A percentile compares a stretch with the other conserved stretches of the same genome.
phyloP scores from a whole-genome alignment of 1,140 invertebrate species.

The Venustaconcha ellipsiformis region DNA sequence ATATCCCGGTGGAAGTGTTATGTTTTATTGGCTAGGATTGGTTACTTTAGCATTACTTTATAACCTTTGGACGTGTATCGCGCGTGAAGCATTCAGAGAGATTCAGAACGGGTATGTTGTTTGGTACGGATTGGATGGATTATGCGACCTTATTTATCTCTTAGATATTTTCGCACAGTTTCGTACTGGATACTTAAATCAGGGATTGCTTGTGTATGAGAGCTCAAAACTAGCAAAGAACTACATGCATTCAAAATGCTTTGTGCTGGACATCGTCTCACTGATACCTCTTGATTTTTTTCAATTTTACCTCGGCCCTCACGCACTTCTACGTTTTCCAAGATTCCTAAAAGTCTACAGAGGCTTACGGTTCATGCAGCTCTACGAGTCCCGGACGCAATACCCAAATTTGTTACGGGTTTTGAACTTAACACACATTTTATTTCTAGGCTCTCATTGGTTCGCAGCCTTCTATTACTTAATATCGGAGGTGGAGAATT shows the following conservation, averaged over 20 bases:
- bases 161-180: conserved; percentile 91
- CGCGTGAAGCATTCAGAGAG: conserved; percentile 93
- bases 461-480: conserved; percentile 98
- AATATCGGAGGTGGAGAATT: conserved; percentile 90
- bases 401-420: conserved; percentile 98
- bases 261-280: conserved; percentile 86
- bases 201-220: conserved; percentile 94
- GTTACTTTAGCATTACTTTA: conserved; percentile 91
- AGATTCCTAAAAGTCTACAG: conserved; percentile 83
- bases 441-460: conserved; percentile 95
- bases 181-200: conserved; percentile 94
- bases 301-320: conserved; percentile 72
- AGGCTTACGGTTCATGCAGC: conserved; percentile 93
- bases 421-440: conserved; percentile 93
- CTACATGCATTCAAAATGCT: conserved; percentile 87
- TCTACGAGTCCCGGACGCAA: conserved; percentile 93
- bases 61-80: conserved; percentile 95
- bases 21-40: conserved; percentile 94
- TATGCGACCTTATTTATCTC: conserved; percentile 89
- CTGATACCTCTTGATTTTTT: conserved; percentile 89
- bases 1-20: conserved; percentile 95
- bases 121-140: conserved; percentile 85
- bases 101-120: conserved; percentile 75
- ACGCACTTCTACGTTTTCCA: conserved; percentile 70
- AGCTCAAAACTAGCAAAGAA: conserved; percentile 89